phyloP scores from a whole-genome alignment of 2,888 invertebrate species.

The Drosophila leonis region DNA sequence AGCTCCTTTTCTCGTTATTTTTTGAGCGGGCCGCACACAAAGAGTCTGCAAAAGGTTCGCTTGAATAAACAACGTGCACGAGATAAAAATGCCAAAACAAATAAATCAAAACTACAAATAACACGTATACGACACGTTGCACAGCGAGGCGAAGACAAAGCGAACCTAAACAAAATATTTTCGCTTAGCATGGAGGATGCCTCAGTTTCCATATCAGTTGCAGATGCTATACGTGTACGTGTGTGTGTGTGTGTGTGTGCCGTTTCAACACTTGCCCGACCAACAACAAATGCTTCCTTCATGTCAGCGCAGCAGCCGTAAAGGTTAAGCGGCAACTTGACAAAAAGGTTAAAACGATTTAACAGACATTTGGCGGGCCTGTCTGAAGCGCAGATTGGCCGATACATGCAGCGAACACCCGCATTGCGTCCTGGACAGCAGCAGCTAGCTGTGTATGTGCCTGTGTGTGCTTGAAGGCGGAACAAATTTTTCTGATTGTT shows the following conservation, averaged over 20 bases:
- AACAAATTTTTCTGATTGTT: conserved; percentile 63
- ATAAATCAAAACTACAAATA: conserved; percentile 75
- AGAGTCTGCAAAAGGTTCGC: conserved; percentile 44
- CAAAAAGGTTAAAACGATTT: conserved; percentile 83
- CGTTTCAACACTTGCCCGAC: conserved; percentile 64
- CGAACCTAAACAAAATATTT: conserved; percentile 32
- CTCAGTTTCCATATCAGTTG: conserved; percentile 28
- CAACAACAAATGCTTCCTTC: conserved; percentile 72
- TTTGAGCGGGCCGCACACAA: conserved; percentile 45
- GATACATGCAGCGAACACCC: conserved; percentile 53
- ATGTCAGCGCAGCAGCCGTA: conserved; percentile 74
- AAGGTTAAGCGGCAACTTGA: conserved; percentile 84
- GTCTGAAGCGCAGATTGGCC: conserved; percentile 43
- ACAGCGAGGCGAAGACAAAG: conserved; percentile 27
- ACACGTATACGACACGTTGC: conserved; percentile 69
- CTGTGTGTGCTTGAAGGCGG: conserved; percentile 60
- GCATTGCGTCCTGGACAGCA: conserved; percentile 56
- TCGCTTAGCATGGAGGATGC: conserved; percentile 35
- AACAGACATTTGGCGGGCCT: conserved; percentile 71
- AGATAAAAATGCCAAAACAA: conserved; percentile 66
- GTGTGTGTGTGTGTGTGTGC: conserved; percentile 19
- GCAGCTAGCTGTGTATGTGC: conserved; percentile 11
- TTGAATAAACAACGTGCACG: conserved; percentile 40
- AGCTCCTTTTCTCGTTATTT: conserved; percentile 10
- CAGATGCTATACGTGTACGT: not conserved